These are phyloP conservation scores for Ceratoteleas bidentatus DNA, from an alignment of 1,140 invertebrate genomes.

Conservation along the genomic window DNA sequence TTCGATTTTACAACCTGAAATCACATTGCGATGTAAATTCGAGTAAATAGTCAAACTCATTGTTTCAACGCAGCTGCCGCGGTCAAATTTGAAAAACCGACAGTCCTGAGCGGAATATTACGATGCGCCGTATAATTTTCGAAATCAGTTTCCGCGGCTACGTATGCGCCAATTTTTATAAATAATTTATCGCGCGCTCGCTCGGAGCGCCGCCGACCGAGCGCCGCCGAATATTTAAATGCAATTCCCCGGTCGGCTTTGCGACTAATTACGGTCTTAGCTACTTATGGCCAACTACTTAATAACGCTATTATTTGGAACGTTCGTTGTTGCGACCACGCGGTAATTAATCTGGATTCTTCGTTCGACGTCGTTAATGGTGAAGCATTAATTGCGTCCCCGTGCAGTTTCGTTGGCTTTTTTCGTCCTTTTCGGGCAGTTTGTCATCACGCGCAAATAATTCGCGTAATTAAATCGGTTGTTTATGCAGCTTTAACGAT, in stretches of 20 bases:
- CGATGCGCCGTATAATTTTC: not conserved
- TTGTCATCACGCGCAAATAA: conserved; percentile 2
- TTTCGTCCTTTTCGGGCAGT: not conserved
- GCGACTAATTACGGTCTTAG: conserved; percentile 33
- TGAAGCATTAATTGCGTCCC: not conserved
- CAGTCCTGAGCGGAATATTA: not conserved
- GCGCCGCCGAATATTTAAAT: conserved; percentile 1
- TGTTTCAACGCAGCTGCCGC: not conserved
- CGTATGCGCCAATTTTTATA: too few species aligned
- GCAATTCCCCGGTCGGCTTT: conserved; percentile 14
- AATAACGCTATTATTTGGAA: conserved; percentile 40
- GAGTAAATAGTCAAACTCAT: not conserved
- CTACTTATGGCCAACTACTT: conserved; percentile 41
- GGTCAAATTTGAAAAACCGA: not conserved
- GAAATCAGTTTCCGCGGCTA: too few species aligned
- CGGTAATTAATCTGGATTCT: conserved; percentile 36
- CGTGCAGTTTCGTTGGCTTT: not conserved
- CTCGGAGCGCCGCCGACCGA: too few species aligned
- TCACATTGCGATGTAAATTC: conserved; percentile 4
- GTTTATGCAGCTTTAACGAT: conserved; percentile 15
- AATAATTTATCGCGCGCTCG: too few species aligned
- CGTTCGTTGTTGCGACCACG: conserved; percentile 25
- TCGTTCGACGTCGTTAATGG: not conserved
- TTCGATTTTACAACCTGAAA: conserved; percentile 3
- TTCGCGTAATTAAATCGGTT: conserved; percentile 4